Base-by-base conservation (phyloP, 2,888 invertebrate genomes). In the Phlogophora meticulosa region DNA sequence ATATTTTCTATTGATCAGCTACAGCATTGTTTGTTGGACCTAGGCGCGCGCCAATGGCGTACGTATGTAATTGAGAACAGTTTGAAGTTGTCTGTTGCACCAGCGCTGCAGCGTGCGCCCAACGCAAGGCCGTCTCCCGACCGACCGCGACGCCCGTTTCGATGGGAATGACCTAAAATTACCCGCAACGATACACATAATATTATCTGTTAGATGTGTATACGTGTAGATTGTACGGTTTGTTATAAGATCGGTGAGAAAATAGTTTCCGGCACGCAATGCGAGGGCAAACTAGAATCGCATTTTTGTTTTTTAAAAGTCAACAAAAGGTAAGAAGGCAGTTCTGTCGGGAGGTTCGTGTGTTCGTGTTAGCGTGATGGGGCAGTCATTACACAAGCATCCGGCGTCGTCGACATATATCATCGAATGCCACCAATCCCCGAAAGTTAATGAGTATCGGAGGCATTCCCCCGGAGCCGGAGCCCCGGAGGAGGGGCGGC, bases 81-180 rank as follows among this genome's bases (percentile, higher is more conserved):
- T 83, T 45, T 78, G 77, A 83, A 69, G 69, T 63, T 66, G 64
- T 64, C 74, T 74, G 76, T 72, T 79, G 80, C 81, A 79, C 84
- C 85, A 57, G 60, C 49, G 28, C n/a, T 28, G 28, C 28, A 28
- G 28, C 5, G 46, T 28, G 43, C 52, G 81, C 84, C 90, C 80
- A 73, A 82, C 72, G 81, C 91, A 91, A 92, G 90, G 90, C 87
- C 88, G 87, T 82, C 84, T 85, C 86, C 82, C 83, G 77, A 73
- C 82, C 42, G 69, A 52, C 53, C 71, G 76, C 83, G 81, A 80
- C 53, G 49, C 45, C 75, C 46, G 57, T 62, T 67, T 80, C 80
- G 89, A 89, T 89, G 93, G 93, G 93, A 94, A 93, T 89, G 92
- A 93, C 92, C 93, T 93, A 87, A 92, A 93, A 93, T 92, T 91